Percentiles rank a stretch among this genome's conserved stretches.
Evolutionary conservation across 2,888 invertebrate genomes (phyloP).

Genomic region (Acronicta alni): DNA sequence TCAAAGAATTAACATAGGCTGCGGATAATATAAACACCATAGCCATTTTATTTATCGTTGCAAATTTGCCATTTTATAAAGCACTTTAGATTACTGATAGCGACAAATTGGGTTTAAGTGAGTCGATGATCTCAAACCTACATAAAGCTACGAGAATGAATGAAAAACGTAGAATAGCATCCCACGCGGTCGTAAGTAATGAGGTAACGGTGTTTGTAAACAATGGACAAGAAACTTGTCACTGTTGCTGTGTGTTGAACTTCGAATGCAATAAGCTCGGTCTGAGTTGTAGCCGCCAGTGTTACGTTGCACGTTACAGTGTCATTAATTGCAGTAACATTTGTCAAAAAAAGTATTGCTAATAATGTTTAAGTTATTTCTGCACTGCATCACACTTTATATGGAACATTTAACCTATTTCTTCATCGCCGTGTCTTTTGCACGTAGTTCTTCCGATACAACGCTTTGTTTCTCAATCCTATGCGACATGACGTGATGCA

Average conservation of each 20-base stretch:
- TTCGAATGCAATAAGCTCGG: conserved; percentile 14
- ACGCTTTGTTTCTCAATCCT: background rate
- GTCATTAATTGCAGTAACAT: conserved; percentile 5
- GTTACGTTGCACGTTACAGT: conserved; percentile 28
- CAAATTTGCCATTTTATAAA: background rate
- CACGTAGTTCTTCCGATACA: background rate
- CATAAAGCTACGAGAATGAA: conserved; percentile 15
- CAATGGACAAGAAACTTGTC: conserved; percentile 41
- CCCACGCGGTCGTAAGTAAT: conserved; percentile 39
- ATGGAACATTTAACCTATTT: background rate
- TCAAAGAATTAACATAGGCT: too few species aligned
- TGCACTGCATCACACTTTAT: background rate
- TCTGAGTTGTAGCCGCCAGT: conserved; percentile 16
- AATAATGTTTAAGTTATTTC: background rate
- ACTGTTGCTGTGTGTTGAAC: conserved; percentile 22
- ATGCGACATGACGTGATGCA: background rate
- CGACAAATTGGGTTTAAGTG: background rate
- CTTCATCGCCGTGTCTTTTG: background rate
- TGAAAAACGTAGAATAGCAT: conserved; percentile 24
- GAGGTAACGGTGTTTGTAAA: conserved; percentile 46
- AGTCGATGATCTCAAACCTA: conserved; percentile 12
- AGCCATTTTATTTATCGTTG: background rate
- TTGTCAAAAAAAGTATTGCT: conserved; percentile 3
- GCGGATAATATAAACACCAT: background rate
- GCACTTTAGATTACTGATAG: background rate